These are phyloP conservation scores for Acinonyx jubatus DNA, from an alignment of 2,113 vertebrate species.

Conservation along the genomic window DNA sequence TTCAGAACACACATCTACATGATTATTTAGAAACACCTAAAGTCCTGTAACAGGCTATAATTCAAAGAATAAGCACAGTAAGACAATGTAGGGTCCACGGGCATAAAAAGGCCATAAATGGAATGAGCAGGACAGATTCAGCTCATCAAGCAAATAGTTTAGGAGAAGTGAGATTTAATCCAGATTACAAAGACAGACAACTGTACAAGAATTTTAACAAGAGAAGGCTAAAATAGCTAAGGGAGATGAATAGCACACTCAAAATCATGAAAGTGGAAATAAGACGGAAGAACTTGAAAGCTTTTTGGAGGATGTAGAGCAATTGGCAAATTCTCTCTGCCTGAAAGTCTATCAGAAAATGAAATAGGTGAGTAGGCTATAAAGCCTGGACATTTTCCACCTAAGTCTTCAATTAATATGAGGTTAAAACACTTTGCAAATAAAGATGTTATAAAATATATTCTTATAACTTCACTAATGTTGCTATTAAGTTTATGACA, in stretches of 20 bases:
- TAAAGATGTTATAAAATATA: background rate
- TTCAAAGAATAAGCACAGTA: background rate
- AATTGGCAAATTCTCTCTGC: background rate
- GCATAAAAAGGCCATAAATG: background rate
- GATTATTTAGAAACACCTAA: background rate
- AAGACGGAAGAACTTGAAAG: background rate
- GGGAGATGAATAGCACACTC: background rate
- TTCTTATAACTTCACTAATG: background rate
- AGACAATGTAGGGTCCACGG: background rate
- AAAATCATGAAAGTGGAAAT: background rate
- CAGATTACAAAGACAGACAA: background rate
- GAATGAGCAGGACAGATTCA: background rate
- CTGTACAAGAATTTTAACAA: background rate
- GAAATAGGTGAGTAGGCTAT: background rate
- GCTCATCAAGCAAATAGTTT: background rate
- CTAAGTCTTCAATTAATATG: background rate
- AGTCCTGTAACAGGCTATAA: background rate
- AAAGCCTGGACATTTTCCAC: background rate
- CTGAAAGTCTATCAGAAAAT: background rate
- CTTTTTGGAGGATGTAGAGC: background rate
- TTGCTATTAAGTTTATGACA: background rate
- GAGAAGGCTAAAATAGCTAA: background rate
- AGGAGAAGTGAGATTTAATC: background rate
- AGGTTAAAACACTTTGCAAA: background rate
- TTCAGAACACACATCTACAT: background rate